A percentile compares a stretch with the other conserved stretches of the same genome.
Evolutionary conservation across 2,888 invertebrate genomes (phyloP).

Genomic region (Drosophila merina): DNA sequence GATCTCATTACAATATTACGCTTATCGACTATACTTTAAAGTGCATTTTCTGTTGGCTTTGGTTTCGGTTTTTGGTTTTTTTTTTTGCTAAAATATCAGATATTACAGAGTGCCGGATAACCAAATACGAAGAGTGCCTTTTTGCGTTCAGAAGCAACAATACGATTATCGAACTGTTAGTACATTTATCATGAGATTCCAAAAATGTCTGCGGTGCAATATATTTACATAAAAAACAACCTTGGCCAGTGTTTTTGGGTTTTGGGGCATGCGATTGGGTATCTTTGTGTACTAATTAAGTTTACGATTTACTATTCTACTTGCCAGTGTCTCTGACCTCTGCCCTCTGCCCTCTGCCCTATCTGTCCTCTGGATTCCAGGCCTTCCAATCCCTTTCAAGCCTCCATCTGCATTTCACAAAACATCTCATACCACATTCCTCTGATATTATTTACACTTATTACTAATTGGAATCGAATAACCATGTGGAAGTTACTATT

Average conservation of each 20-base stretch:
- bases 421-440: not conserved
- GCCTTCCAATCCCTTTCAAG: not conserved
- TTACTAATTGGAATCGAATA: conserved; percentile 32
- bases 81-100: conserved; percentile 58
- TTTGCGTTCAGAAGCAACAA: conserved; percentile 52
- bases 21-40: conserved; percentile 29
- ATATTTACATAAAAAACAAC: conserved; percentile 42
- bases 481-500: conserved; percentile 29
- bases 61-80: not conserved
- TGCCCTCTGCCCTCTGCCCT: not conserved
- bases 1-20: conserved; percentile 35
- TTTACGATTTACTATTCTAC: not conserved
- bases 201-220: conserved; percentile 26
- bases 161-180: conserved; percentile 33
- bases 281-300: conserved; percentile 10
- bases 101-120: conserved; percentile 63
- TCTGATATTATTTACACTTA: conserved; percentile 40
- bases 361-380: not conserved
- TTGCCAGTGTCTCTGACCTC: not conserved
- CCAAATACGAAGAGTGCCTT: conserved; percentile 48
- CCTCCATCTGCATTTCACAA: conserved; percentile 1
- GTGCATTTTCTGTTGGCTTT: conserved; percentile 52
- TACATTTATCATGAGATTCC: conserved; percentile 35
- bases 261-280: conserved; percentile 6
- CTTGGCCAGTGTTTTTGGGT: conserved; percentile 29